phyloP scores from a whole-genome alignment of 37 sponge, comb jelly and placozoan species.

The Aphrocallistes beatrix region DNA sequence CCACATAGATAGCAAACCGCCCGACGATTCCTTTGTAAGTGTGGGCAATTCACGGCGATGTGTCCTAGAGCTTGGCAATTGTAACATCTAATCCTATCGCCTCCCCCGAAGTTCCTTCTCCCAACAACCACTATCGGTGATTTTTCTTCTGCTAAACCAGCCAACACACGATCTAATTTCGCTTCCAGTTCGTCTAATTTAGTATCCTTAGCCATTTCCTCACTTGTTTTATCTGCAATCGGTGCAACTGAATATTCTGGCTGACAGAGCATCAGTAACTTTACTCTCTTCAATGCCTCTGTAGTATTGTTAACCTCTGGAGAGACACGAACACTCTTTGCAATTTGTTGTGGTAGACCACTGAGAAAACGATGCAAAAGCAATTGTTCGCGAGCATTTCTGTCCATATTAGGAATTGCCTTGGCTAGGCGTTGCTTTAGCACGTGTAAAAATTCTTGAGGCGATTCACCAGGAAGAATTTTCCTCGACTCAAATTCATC shows the following conservation, averaged over 20 bases:
- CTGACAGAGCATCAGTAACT: neutral
- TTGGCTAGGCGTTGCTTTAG: neutral
- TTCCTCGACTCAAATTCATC: neutral
- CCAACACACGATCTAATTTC: neutral
- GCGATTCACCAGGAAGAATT: neutral
- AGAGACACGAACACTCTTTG: neutral
- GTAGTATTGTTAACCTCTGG: neutral
- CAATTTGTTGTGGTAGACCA: neutral
- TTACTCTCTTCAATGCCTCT: neutral
- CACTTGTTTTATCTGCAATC: neutral
- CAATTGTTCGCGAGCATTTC: neutral
- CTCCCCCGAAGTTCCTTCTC: neutral
- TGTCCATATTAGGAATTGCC: neutral
- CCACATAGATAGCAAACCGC: neutral
- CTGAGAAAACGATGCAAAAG: neutral
- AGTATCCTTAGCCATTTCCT: neutral
- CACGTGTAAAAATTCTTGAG: neutral
- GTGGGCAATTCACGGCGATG: neutral
- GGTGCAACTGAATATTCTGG: neutral
- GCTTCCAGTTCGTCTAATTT: neutral
- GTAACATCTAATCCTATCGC: neutral
- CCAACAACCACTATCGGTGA: neutral
- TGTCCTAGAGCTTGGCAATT: neutral
- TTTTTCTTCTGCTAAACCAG: neutral
- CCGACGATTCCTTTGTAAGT: neutral